These are phyloP conservation scores for Coregonus ussuriensis DNA, from an alignment of 2,797 vertebrate genomes.

Conservation along the genomic window DNA sequence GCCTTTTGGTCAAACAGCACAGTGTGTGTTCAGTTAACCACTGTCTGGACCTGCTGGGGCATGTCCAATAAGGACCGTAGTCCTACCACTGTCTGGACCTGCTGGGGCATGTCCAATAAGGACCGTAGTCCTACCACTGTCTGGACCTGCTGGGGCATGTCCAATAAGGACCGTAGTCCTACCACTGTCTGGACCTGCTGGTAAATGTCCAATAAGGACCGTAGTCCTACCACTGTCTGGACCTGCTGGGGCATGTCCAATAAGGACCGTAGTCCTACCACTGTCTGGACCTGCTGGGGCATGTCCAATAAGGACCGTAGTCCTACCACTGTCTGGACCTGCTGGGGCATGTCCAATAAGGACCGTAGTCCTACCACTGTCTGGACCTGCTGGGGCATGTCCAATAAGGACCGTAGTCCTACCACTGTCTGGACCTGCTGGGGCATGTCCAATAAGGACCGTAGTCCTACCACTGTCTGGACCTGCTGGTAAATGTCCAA, in stretches of 20 bases:
- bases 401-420: background rate
- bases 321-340: background rate
- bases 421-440: too few species aligned
- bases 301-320: background rate
- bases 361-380: background rate
- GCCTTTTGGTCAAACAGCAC: background rate
- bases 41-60: background rate
- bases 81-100: background rate
- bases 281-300: background rate
- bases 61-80: background rate
- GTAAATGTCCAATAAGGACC: background rate
- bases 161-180: background rate
- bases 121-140: background rate
- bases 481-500: background rate
- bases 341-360: background rate
- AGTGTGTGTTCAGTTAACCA: background rate
- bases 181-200: background rate
- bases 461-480: background rate
- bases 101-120: background rate
- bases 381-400: background rate
- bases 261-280: background rate
- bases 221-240: background rate
- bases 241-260: background rate
- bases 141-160: background rate
- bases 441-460: background rate